phyloP scores from a whole-genome alignment of 2,888 invertebrate genomes.

The Idaea straminata region DNA sequence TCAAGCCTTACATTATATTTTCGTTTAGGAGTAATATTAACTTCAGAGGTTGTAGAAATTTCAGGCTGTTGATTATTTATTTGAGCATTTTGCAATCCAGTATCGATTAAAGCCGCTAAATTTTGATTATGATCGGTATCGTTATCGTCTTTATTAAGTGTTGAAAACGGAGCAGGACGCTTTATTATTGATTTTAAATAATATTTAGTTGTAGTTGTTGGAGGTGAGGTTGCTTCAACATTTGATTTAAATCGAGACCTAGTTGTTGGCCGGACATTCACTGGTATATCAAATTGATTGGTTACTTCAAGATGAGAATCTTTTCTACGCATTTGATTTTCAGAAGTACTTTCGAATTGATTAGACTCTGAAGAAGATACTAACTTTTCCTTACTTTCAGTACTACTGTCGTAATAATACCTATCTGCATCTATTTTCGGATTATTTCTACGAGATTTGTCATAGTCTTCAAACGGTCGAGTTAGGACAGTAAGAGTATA shows the following conservation, averaged over 20 bases:
- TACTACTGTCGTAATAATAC: conserved; percentile 46
- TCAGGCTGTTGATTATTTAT: conserved; percentile 21
- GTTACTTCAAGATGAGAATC: conserved; percentile 40
- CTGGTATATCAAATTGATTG: conserved; percentile 49
- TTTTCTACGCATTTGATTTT: conserved; percentile 43
- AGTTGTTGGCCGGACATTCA: conserved; percentile 41
- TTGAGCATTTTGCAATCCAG: conserved; percentile 39
- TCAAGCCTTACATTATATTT: conserved; percentile 32
- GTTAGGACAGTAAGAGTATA: conserved; percentile 70
- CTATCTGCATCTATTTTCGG: conserved; percentile 38
- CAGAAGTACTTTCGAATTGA: conserved; percentile 31
- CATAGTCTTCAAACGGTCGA: conserved; percentile 57
- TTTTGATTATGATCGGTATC: conserved; percentile 50
- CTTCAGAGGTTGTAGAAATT: conserved; percentile 29
- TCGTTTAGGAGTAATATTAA: conserved; percentile 31
- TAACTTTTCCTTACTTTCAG: conserved; percentile 40
- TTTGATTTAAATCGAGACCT: conserved; percentile 25
- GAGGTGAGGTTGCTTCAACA: conserved; percentile 34
- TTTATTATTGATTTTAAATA: conserved; percentile 59
- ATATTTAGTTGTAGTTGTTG: conserved; percentile 50
- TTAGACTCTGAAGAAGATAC: conserved; percentile 30
- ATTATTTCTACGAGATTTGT: conserved; percentile 27
- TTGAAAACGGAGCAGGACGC: conserved; percentile 52
- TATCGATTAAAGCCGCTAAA: conserved; percentile 45
- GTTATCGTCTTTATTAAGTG: conserved; percentile 32